Conservation (phyloP, 2,888 invertebrate species). For the Coenonympha arcania region DNA sequence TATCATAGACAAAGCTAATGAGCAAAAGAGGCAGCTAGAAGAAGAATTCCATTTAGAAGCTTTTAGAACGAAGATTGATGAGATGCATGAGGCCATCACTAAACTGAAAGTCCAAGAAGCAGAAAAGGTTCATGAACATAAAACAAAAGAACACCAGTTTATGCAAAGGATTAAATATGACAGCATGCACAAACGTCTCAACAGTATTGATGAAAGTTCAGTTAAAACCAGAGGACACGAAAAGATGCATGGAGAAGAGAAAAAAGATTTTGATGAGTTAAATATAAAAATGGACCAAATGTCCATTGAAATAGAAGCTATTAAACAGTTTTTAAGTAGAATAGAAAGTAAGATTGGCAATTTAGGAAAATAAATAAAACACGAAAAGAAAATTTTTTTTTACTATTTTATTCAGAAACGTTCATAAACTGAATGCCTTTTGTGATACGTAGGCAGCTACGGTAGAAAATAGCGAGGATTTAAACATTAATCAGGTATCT, state of each 20-base stretch:
- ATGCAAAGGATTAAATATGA: constrained; percentile 39
- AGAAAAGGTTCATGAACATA: constrained; percentile 22
- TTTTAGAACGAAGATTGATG: constrained; percentile 50
- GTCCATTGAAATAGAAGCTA: constrained; percentile 49
- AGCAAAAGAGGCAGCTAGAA: constrained; percentile 53
- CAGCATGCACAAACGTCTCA: constrained; percentile 48
- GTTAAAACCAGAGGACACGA: constrained; percentile 47
- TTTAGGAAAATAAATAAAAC: constrained; percentile 3
- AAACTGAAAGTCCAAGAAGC: constrained; percentile 33
- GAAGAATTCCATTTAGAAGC: constrained; percentile 46
- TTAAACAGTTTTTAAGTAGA: constrained; percentile 50
- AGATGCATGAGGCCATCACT: constrained; percentile 55
- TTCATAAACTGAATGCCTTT: not conserved
- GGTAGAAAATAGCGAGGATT: not conserved
- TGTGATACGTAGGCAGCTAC: not conserved
- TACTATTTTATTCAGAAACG: not conserved
- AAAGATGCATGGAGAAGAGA: constrained; percentile 39
- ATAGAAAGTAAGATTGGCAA: constrained; percentile 50
- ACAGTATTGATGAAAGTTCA: constrained; percentile 48
- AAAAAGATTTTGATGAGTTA: constrained; percentile 45
- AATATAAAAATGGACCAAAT: constrained; percentile 60
- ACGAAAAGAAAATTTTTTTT: not conserved
- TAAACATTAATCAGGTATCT: not conserved
- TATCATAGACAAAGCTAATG: constrained; percentile 58
- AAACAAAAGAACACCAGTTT: constrained; percentile 22